Evolutionary conservation across 2,888 invertebrate species (phyloP), one percentile per base, ranked within the genome.

Genomic region (Lepeophtheirus nordmannii): DNA sequence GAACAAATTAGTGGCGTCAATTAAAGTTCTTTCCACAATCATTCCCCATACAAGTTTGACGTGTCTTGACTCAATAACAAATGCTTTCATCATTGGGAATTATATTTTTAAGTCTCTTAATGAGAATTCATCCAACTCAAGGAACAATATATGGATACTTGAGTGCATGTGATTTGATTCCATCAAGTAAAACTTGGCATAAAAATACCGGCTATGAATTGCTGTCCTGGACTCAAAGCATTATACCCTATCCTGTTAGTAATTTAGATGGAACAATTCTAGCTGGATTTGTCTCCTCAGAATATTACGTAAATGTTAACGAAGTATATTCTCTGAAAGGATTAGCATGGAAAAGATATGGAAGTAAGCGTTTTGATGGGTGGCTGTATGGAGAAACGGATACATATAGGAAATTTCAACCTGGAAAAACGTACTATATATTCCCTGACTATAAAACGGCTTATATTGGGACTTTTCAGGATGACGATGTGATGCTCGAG

Each of bases 391-490:
- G 53, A 46, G 53, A 5, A 46, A 14, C n/a, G 1, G 17, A 46
- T 46, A 5, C 17, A 14, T 8, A 46, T 46, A 14, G 17, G 14
- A 46, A 46, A 17, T 46, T 46, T 17, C 2, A 5, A 5, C 53
- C 53, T 46, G 17, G 53, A 17, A 17, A 5, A n/a, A 46, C 53
- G 5, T 46, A 46, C 53, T 46, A 5, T 46, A 46, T 46, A 46
- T 46, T 46, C 17, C 53, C 53, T 5, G 61, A 61, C 37, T 61
- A 30, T 37, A 61, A 61, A 37, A 61, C 61, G 23, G 61, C 61
- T 12, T 37, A 30, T 37, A 2, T 61, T 37, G 61, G 61, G 37
- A 37, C 23, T 12, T 61, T 61, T 38, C 2, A 61, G 39, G 39
- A 61, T 22, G 38, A n/a, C 14, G 37, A 22, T 12, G n/a, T 37